Conservation (phyloP, 1,140 invertebrate species). For the Camponotus pennsylvanicus region DNA sequence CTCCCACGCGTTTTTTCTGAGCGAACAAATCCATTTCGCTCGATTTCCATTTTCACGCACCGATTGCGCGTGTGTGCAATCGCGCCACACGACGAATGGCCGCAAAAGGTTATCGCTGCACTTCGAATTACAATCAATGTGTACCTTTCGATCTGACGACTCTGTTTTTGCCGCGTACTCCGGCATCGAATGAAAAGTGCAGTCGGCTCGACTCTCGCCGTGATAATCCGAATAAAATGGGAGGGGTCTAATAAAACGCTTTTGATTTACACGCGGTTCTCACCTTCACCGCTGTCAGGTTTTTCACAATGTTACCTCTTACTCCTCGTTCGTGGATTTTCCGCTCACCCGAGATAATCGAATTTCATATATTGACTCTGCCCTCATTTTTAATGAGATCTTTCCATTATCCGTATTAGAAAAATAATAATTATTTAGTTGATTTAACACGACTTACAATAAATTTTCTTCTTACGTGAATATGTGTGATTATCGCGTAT, state of each 20-base stretch:
- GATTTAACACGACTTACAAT: neutral
- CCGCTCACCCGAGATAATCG: slow-evolving; percentile 11
- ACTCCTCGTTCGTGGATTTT: neutral
- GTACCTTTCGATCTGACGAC: slow-evolving; percentile 66
- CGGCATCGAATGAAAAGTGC: slow-evolving; percentile 53
- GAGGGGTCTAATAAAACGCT: slow-evolving; percentile 43
- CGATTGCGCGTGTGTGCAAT: slow-evolving; percentile 74
- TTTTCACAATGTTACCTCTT: slow-evolving; percentile 26
- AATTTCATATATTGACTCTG: neutral
- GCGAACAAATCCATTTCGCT: slow-evolving; percentile 80
- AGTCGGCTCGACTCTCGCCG: slow-evolving; percentile 19
- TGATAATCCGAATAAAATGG: slow-evolving; percentile 39
- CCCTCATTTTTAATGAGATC: neutral
- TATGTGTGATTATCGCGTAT: no score
- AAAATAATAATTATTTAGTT: neutral
- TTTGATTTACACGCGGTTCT: slow-evolving; percentile 42
- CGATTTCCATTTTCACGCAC: slow-evolving; percentile 83
- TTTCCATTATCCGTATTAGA: neutral
- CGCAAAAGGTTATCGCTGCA: slow-evolving; percentile 80
- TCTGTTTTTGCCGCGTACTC: slow-evolving; percentile 23
- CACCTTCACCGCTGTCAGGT: slow-evolving; percentile 12
- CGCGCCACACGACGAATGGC: slow-evolving; percentile 75
- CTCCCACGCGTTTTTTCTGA: slow-evolving; percentile 66
- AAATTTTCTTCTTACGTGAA: no score
- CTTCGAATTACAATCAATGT: slow-evolving; percentile 81